A percentile compares a stretch with the other conserved stretches of the same genome.
Evolutionary conservation across 35 echinoderm and acorn worm genomes (phyloP).

Genomic region (Heliocidaris erythrogramma): DNA sequence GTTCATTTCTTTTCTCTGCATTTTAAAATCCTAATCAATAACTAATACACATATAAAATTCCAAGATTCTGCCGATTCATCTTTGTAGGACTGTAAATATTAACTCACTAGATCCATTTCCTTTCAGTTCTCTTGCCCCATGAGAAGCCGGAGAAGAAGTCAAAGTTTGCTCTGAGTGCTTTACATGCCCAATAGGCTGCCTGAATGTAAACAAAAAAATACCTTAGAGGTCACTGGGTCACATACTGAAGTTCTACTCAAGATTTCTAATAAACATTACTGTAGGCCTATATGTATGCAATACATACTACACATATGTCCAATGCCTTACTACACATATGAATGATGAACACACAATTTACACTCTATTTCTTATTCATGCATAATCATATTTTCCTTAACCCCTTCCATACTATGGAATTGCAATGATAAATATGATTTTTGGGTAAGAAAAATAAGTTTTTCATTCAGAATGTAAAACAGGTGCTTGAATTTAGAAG

Average conservation of each 20-base stretch:
- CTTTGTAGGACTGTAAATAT: background rate
- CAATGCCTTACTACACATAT: too few species aligned
- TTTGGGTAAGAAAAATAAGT: too few species aligned
- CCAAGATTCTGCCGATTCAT: background rate
- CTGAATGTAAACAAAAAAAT: constrained; percentile 53
- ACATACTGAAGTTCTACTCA: background rate
- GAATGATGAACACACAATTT: background rate
- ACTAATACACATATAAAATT: background rate
- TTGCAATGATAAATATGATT: too few species aligned
- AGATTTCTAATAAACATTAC: background rate
- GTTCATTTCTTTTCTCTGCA: background rate
- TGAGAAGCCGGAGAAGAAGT: constrained; percentile 75
- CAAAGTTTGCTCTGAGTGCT: constrained; percentile 67
- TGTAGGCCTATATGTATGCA: background rate
- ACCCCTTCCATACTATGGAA: too few species aligned
- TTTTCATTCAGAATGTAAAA: too few species aligned
- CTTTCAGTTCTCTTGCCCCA: constrained; percentile 73
- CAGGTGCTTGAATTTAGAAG: too few species aligned
- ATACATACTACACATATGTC: background rate
- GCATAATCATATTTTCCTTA: too few species aligned
- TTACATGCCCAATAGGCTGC: constrained; percentile 70
- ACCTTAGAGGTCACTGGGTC: background rate
- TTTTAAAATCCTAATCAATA: background rate
- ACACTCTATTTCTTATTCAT: too few species aligned
- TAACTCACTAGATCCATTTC: constrained; percentile 88